phyloP scores from a whole-genome alignment of 2,113 vertebrate species.

The Taurulus bubalis region DNA sequence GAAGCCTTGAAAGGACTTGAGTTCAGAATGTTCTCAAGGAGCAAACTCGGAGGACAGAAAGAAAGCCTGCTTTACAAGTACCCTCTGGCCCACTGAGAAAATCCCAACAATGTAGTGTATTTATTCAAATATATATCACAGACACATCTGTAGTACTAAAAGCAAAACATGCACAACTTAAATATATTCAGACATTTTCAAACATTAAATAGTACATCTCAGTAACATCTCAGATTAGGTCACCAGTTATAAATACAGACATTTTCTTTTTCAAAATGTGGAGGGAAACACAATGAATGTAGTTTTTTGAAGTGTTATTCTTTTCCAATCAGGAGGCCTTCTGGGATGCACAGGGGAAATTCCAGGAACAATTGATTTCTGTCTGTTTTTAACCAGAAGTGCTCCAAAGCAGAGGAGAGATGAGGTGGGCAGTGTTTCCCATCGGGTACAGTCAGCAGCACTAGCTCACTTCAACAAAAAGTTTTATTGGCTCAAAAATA shows the following conservation, averaged over 20 bases:
- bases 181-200: background rate
- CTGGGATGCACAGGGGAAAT: background rate
- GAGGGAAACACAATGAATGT: background rate
- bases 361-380: background rate
- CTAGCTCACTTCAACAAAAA: background rate
- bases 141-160: background rate
- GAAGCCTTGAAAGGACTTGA: constrained; percentile 11
- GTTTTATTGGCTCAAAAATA: background rate
- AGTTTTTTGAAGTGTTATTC: constrained; percentile 1
- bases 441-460: background rate
- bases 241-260: background rate
- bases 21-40: constrained; percentile 34
- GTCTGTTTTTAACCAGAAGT: background rate
- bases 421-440: background rate
- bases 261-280: background rate
- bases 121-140: background rate
- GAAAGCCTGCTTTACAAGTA: background rate
- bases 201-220: background rate
- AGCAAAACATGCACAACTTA: background rate
- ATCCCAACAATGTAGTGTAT: background rate
- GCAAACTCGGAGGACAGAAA: constrained; percentile 5
- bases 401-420: background rate
- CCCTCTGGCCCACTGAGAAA: too few relatives aligned
- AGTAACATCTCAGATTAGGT: background rate
- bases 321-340: background rate